phyloP scores from a whole-genome alignment of 2,113 vertebrate genomes.

The Lota lota region DNA sequence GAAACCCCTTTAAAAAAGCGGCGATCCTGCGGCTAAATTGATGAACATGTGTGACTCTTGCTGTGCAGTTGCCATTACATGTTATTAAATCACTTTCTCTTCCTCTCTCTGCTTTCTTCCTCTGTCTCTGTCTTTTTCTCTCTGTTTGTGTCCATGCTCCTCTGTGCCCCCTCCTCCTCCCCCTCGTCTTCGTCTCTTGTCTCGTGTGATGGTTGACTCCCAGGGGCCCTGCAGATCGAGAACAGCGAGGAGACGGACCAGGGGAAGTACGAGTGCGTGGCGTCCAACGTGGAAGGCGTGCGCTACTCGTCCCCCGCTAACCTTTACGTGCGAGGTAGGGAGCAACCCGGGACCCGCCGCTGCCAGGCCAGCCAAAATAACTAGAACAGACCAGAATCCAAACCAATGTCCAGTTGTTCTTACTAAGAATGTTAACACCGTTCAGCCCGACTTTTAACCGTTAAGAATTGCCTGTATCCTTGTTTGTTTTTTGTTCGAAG shows the following conservation, averaged over 20 bases:
- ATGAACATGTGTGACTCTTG: constrained; percentile 36
- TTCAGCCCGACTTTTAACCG: constrained; percentile 41
- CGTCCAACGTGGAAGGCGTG: constrained; percentile 94
- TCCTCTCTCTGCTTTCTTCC: constrained; percentile 30
- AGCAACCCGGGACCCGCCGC: constrained; percentile 66
- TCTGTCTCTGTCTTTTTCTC: constrained; percentile 23
- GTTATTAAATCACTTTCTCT: constrained; percentile 47
- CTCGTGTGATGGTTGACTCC: constrained; percentile 28
- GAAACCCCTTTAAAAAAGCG: constrained; percentile 23
- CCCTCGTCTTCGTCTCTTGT: constrained; percentile 42
- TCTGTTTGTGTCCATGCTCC: no score
- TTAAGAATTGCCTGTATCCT: constrained; percentile 51
- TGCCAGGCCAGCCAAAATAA: constrained; percentile 35
- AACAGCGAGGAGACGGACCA: constrained; percentile 99
- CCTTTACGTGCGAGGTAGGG: constrained; percentile 99
- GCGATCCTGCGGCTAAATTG: constrained; percentile 35
- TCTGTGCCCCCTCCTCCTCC: constrained; percentile 19
- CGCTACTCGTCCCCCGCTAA: constrained; percentile 97
- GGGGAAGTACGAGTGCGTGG: constrained; percentile 98
- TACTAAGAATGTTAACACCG: constrained; percentile 35
- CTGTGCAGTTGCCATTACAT: constrained; percentile 36
- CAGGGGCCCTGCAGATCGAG: constrained; percentile 98
- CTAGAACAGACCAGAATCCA: constrained; percentile 11
- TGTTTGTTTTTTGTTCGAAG: constrained; percentile 52
- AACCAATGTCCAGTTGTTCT: constrained; percentile 3